Percentiles rank a stretch among this genome's conserved stretches.
Evolutionary conservation across 2,113 vertebrate genomes (phyloP).

Genomic region (Pterophyllum scalare): DNA sequence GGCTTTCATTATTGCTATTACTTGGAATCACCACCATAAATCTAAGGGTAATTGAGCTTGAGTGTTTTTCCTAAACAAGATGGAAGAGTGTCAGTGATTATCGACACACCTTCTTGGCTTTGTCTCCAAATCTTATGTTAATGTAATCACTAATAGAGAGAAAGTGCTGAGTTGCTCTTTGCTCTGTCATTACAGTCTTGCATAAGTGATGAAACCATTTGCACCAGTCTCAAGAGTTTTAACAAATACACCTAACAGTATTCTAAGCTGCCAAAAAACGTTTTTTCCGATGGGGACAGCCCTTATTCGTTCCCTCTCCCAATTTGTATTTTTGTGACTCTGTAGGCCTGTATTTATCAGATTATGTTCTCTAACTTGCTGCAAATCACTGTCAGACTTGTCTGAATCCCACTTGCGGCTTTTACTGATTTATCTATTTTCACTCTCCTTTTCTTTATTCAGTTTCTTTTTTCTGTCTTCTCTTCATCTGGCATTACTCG

Average conservation of each 20-base stretch:
- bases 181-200: conserved; percentile 11
- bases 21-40: conserved; percentile 26
- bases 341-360: conserved; percentile 12
- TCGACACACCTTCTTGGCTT: conserved; percentile 34
- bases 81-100: conserved; percentile 43
- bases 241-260: conserved; percentile 52
- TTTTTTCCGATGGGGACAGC: conserved; percentile 11
- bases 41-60: conserved; percentile 41
- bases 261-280: conserved; percentile 32
- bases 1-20: conserved; percentile 11
- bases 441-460: not conserved
- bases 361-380: conserved; percentile 10
- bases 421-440: not conserved
- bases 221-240: conserved; percentile 32
- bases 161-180: conserved; percentile 60
- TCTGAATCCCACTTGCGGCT: conserved; percentile 12
- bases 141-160: conserved; percentile 60
- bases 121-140: conserved; percentile 64
- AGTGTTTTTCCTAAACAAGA: conserved; percentile 26
- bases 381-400: conserved; percentile 15
- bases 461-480: not conserved
- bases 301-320: not conserved
- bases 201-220: conserved; percentile 59
- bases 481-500: not conserved
- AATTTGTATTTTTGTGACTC: conserved; percentile 16